Conservation (phyloP, 2,888 invertebrate species). For the Tipula helvola region DNA sequence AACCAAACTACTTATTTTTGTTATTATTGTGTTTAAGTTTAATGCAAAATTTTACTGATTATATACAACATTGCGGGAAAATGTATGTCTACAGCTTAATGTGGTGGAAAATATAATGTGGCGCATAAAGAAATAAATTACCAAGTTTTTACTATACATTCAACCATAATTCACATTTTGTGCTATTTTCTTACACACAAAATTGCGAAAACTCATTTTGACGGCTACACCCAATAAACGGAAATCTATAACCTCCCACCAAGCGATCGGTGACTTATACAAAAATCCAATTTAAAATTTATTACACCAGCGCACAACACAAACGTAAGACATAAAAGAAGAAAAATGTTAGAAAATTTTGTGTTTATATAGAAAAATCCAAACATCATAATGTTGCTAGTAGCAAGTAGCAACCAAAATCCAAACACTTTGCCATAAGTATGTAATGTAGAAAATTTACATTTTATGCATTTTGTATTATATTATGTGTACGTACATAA, state of each 20-base stretch:
- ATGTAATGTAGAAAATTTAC: not conserved
- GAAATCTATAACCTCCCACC: not conserved
- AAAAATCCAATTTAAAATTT: not conserved
- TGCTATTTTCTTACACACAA: not conserved
- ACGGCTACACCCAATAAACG: not conserved
- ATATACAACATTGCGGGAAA: too few species aligned
- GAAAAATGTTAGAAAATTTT: not conserved
- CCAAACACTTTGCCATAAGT: not conserved
- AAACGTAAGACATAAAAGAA: not conserved
- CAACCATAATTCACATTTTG: not conserved
- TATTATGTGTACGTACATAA: not conserved
- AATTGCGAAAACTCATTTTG: too few species aligned
- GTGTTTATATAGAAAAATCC: not conserved
- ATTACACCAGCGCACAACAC: not conserved
- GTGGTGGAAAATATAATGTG: not conserved
- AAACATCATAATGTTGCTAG: not conserved
- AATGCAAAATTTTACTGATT: too few species aligned
- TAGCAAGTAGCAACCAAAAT: not conserved
- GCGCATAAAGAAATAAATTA: not conserved
- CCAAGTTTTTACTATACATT: not conserved
- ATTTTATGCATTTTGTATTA: not conserved
- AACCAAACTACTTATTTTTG: too few species aligned
- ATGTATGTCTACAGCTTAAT: not conserved
- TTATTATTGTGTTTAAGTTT: too few species aligned
- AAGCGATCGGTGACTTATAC: not conserved